Base-by-base conservation (phyloP, 2,888 invertebrate species). In the Tanaodytes sp. region DNA sequence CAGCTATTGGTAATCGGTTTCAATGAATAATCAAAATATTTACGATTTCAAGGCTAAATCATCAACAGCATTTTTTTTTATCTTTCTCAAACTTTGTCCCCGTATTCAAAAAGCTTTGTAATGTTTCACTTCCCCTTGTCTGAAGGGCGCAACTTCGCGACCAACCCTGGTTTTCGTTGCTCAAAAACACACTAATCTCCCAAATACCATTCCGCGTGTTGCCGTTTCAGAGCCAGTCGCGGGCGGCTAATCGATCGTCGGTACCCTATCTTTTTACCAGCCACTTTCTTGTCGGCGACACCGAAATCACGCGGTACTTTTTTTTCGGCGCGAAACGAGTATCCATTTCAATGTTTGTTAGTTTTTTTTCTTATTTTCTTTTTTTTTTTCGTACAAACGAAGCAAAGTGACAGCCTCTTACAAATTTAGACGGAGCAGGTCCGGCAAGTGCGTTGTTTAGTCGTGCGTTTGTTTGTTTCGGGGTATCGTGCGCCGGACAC, bases 241-340 rank as follows among this genome's bases (percentile, higher is more conserved):
- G 49, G 16, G 43, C 23, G 27, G 31, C 49, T 64, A 57, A 57
- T 64, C 52, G 64, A 64, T 57, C 57, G 64, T 37, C 16, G 51
- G 45, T 52, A 31, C 33, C 3, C 36, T 31, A 42, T 33, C 39
- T 31, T 52, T 64, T 62, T 46, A 49, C 37, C 49, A 57, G 40
- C 49, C 75, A 76, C 76, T 77, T 78, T 76, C 75, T 78, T 75
- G 77, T 75, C 79, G 81, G 78, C 81, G 79, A 46, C 77, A 76
- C 72, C 77, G 80, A 79, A 23, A 23, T 23, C 23, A 8, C 23
- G 23, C 8, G 79, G 80, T 81, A 80, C 81, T 79, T 78, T 80
- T 81, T 81, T 80, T 80, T 79, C 77, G 78, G 52, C 80, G 81
- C 81, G 80, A 79, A 80, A 77, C 76, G 76, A 71, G 68, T 78